phyloP scores from a whole-genome alignment of 2,797 vertebrate genomes.

The Carapus acus region DNA sequence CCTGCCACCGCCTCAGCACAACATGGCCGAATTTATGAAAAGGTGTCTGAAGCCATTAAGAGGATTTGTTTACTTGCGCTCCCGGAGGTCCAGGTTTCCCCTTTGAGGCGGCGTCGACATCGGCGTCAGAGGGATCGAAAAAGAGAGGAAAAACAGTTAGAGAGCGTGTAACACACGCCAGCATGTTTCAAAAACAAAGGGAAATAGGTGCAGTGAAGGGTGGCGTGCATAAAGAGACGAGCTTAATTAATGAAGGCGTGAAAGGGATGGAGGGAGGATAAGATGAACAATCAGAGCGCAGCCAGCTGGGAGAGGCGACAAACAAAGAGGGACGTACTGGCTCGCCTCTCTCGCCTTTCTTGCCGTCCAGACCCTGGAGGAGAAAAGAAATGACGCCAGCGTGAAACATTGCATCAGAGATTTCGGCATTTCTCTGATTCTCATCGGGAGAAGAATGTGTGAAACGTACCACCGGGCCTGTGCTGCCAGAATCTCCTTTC shows the following conservation, averaged over 20 bases:
- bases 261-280: constrained; percentile 21
- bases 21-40: constrained; percentile 40
- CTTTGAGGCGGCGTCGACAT: constrained; percentile 60
- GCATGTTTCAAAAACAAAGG: constrained; percentile 31
- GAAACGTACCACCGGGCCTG: constrained; percentile 63
- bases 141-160: constrained; percentile 41
- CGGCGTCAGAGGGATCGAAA: constrained; percentile 33
- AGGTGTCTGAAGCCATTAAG: constrained; percentile 33
- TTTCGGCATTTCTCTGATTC: too few relatives aligned
- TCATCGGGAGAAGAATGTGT: too few relatives aligned
- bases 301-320: constrained; percentile 22
- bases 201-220: constrained; percentile 33
- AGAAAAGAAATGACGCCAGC: constrained; percentile 22
- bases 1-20: constrained; percentile 22
- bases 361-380: constrained; percentile 71
- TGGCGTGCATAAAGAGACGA: constrained; percentile 35
- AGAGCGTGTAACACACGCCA: constrained; percentile 28
- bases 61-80: constrained; percentile 67
- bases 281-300: constrained; percentile 27
- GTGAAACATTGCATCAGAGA: background rate
- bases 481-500: constrained; percentile 73
- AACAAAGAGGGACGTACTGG: constrained; percentile 64
- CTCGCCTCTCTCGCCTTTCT: constrained; percentile 79
- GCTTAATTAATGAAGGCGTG: constrained; percentile 50
- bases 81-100: constrained; percentile 79